phyloP scores from a whole-genome alignment of 2,797 vertebrate genomes.

The Tiaroga cobitis region DNA sequence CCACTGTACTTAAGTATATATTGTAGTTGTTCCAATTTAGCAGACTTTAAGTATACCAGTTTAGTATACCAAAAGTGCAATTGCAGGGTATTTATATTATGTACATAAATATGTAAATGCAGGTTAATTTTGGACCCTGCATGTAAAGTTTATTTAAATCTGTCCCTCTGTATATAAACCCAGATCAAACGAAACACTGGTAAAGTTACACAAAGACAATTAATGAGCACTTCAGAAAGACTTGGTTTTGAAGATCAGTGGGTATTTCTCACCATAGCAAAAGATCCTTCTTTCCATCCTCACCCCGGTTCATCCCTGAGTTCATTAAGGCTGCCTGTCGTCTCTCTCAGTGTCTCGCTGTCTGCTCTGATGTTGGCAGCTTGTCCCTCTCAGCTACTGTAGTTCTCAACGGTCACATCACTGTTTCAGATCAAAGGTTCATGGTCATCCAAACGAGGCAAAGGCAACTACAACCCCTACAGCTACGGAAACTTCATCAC shows the following conservation, averaged over 20 bases:
- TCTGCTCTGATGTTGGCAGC: conserved; percentile 17
- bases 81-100: too few species aligned
- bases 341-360: conserved; percentile 14
- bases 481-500: conserved; percentile 91
- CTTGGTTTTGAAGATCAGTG: conserved; percentile 15
- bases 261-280: neutral
- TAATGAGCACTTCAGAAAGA: conserved; percentile 21
- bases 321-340: neutral
- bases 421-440: conserved; percentile 90
- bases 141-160: neutral
- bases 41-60: too few species aligned
- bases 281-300: conserved; percentile 6
- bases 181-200: neutral
- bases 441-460: conserved; percentile 93
- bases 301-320: neutral
- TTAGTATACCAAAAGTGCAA: too few species aligned
- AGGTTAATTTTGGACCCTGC: neutral
- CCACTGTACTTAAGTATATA: too few species aligned
- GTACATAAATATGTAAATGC: too few species aligned
- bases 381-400: conserved; percentile 32
- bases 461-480: conserved; percentile 95
- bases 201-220: conserved; percentile 11
- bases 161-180: neutral
- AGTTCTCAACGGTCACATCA: conserved; percentile 23
- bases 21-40: too few species aligned